Evolutionary conservation across 2,113 vertebrate genomes (phyloP).

Genomic region (Megaleporinus macrocephalus): DNA sequence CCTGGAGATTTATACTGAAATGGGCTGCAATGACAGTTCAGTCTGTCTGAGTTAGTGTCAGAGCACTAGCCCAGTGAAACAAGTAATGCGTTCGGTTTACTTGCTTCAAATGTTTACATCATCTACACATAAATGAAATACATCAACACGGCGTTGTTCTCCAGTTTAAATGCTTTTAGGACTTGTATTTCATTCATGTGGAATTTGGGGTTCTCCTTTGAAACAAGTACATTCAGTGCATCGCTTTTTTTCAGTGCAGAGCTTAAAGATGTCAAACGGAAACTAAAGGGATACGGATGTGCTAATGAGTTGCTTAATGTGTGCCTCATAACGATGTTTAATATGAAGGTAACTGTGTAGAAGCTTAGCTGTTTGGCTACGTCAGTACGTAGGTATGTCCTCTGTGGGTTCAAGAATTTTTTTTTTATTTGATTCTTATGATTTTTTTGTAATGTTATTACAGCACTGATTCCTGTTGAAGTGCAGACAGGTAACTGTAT

Average conservation of each 20-base stretch:
- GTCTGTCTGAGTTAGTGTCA: constrained; percentile 5
- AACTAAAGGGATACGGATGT: background rate
- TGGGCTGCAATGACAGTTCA: background rate
- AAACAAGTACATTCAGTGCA: background rate
- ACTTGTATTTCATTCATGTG: background rate
- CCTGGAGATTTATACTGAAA: constrained; percentile 12
- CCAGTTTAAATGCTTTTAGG: background rate
- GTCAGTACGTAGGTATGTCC: constrained; percentile 30
- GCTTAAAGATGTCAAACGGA: background rate
- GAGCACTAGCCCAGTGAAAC: background rate
- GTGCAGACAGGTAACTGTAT: constrained; percentile 22
- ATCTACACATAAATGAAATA: background rate
- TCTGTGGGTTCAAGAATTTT: constrained; percentile 25
- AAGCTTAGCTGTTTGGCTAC: constrained; percentile 47
- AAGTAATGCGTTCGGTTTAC: background rate
- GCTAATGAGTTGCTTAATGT: constrained; percentile 6
- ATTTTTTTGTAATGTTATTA: background rate
- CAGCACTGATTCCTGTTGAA: constrained; percentile 33
- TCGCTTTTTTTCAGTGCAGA: background rate
- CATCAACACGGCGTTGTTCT: background rate
- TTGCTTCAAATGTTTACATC: background rate
- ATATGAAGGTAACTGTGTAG: constrained; percentile 43
- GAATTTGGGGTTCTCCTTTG: background rate
- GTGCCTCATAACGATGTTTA: constrained; percentile 25
- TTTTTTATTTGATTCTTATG: too few relatives aligned